Conservation (phyloP, 2,113 vertebrate genomes). For the Pyrgilauda ruficollis region DNA sequence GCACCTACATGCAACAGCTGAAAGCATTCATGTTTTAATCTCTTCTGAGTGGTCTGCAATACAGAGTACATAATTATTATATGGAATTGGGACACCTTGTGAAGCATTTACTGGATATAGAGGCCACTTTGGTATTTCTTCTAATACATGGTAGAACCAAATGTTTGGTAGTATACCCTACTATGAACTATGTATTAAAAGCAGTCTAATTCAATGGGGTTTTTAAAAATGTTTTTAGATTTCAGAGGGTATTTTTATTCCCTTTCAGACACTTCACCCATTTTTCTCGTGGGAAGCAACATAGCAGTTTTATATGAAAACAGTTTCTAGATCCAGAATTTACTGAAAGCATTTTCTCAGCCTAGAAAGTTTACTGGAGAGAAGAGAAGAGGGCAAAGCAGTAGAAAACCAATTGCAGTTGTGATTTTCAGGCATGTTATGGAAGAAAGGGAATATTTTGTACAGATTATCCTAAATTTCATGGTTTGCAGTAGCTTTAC, state of each 20-base stretch:
- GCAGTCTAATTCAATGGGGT: neutral
- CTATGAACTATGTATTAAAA: neutral
- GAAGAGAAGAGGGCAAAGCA: neutral
- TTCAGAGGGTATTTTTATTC: neutral
- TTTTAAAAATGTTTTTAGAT: neutral
- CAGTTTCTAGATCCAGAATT: neutral
- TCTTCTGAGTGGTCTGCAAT: neutral
- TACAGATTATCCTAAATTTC: neutral
- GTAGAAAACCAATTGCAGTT: neutral
- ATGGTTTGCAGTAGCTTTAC: neutral
- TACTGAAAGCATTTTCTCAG: neutral
- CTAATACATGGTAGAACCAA: neutral
- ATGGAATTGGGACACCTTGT: neutral
- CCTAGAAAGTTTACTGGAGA: neutral
- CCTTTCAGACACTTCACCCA: neutral
- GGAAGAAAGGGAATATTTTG: neutral
- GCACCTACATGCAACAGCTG: neutral
- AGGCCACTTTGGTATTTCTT: neutral
- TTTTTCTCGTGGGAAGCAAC: neutral
- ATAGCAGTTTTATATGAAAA: rapidly evolving
- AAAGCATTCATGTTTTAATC: neutral
- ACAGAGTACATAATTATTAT: neutral
- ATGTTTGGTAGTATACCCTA: neutral
- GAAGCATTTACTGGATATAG: neutral
- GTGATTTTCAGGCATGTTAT: neutral